Base-by-base conservation (phyloP, 2,797 vertebrate genomes). In the Vireo griseus region DNA sequence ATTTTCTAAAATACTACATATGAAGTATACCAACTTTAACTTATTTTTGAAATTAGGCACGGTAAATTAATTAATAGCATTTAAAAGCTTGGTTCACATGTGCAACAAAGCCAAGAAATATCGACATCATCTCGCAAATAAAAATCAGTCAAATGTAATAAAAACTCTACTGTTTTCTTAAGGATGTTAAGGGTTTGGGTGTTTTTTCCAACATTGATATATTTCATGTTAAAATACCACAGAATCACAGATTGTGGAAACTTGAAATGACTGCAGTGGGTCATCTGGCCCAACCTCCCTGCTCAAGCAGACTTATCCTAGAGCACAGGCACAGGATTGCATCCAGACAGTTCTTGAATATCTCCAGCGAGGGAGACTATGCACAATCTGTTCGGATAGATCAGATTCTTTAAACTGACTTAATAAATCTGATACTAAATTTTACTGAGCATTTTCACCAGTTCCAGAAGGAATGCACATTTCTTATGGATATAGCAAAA, bases 151-250 rank as follows among this genome's bases (percentile, higher is more conserved):
- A 71, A 13, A 26, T 59, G n/a, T 44, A 91, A 74, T 28, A 77
- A 39, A 86, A 67, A 69, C 9, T 19, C 21, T 17, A 20, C 29
- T 69, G 12, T 42, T 83, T 86, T 88, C 76, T 18, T 42, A 71
- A 21, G 21, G 29, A 50, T 9, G 47, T 54, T 26, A 57, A 66
- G 31, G 8, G 11, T 20, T 55, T 48, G 31, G 6, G 4, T 20
- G 0, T 4, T 29, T 4, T 29, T 55, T 52, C 6, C 47, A 66
- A n/a, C 5, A 79, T 0, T 44, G 33, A 42, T 40, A 31, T 28
- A 88, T 45, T 57, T 75, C 5, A 50, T 15, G 9, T n/a, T 68
- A 75, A 61, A 62, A 50, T 44, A 44, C 9, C 42, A 61, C 35
- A 81, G 40, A 74, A 54, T 48, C 26, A 74, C 40, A 55, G 55